Conservation (phyloP, 2,888 invertebrate genomes). For the Sinopyrophorus schimmeli region DNA sequence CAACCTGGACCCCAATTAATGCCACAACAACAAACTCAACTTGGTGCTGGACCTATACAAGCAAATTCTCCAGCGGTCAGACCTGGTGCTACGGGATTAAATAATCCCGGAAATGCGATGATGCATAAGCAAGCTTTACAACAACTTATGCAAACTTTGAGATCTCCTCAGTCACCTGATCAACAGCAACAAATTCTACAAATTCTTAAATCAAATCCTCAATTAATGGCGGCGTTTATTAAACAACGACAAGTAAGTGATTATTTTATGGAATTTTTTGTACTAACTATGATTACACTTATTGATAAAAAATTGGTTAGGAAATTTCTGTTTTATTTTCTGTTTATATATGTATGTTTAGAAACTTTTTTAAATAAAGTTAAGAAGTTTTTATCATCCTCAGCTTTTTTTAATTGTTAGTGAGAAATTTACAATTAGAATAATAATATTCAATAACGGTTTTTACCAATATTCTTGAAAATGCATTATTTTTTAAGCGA, state of each 20-base stretch:
- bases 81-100: constrained; percentile 34
- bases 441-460: no score
- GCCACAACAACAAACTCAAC: constrained; percentile 47
- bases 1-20: constrained; percentile 58
- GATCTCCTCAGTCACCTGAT: constrained; percentile 87
- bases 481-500: no score
- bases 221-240: constrained; percentile 93
- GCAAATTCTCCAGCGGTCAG: constrained; percentile 37
- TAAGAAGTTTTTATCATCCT: no score
- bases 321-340: no score
- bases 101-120: constrained; percentile 47
- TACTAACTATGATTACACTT: no score
- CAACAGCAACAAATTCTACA: constrained; percentile 89
- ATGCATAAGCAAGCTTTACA: constrained; percentile 71
- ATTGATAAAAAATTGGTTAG: no score
- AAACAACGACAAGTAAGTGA: constrained; percentile 73
- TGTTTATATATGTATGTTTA: no score
- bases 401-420: no score
- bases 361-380: no score
- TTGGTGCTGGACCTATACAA: constrained; percentile 47
- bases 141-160: constrained; percentile 86
- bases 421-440: no score
- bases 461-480: no score
- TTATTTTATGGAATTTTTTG: no score
- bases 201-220: constrained; percentile 91